Base-by-base conservation (phyloP, 2,888 invertebrate species). In the Melieria omissa region DNA sequence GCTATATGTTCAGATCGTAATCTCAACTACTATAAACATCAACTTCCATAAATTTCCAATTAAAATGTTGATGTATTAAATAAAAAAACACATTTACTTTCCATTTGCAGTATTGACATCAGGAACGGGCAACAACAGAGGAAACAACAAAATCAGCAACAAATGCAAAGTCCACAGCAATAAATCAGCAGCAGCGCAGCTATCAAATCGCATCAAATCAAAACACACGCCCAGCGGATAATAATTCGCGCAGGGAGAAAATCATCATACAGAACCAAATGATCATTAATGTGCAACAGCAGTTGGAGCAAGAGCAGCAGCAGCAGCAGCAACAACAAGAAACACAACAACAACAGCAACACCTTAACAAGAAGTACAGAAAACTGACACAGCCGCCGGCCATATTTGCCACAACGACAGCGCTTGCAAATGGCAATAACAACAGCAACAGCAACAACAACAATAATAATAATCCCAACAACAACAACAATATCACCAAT, bases 161-260 rank as follows among this genome's bases (percentile, higher is more conserved):
- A 88, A 68, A 88, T 74, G 49, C 76, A 88, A 78, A 88, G 88
- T 85, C 88, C 88, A 75, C 88, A 88, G 73, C 86, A 88, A 5
- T 85, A 88, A 69, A 88, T 73, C 49, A 76, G 88, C 78, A 88
- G 86, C 88, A 88, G 68, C 76, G 70, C 60, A 75, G 89, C 88
- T 83, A 82, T 79, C 82, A 82, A 75, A 80, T 80, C 71, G 84
- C 83, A 74, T 78, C 80, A 55, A 84, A 82, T 75, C 79, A 81
- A 71, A 82, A 82, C 71, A 55, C 73, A 70, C 84, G 87, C 64
- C 88, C 77, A 65, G 72, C 74, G 61, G 72, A 74, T 52, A 75
- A 54, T 55, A 75, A 71, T 64, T 69, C 63, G 70, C 83, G 81
- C 68, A 82, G 81, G 72, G 84, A 85, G 74, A 84, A 84, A 78